These are phyloP conservation scores for Pantelozetes paolii DNA, from an alignment of 2,888 invertebrate genomes.

Conservation along the genomic window DNA sequence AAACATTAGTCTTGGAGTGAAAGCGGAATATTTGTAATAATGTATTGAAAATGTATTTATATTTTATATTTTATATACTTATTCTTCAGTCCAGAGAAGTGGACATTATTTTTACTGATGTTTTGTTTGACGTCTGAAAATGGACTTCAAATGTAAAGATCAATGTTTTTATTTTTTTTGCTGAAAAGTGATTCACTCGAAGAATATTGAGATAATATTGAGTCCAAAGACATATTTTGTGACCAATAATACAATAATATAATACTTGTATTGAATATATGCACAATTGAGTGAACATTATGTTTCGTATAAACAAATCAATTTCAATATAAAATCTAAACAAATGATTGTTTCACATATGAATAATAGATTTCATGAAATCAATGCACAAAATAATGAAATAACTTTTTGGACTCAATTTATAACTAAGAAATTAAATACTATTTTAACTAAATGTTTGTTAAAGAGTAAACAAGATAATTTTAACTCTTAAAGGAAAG, in stretches of 20 bases:
- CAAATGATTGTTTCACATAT: too few relatives aligned
- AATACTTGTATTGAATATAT: constrained; percentile 9
- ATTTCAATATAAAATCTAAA: neutral
- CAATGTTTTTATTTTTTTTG: constrained; percentile 16
- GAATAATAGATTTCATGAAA: too few relatives aligned
- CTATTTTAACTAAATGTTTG: too few relatives aligned
- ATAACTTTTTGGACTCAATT: too few relatives aligned
- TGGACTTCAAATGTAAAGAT: constrained; percentile 4
- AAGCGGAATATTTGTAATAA: constrained; percentile 32
- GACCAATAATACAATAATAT: neutral
- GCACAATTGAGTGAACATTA: neutral
- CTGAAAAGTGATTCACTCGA: neutral
- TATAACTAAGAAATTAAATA: too few relatives aligned
- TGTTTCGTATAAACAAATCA: neutral
- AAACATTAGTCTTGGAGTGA: constrained; percentile 33
- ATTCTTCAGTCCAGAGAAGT: neutral
- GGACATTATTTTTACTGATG: constrained; percentile 26
- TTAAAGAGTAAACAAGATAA: too few relatives aligned
- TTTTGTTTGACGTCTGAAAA: constrained; percentile 16
- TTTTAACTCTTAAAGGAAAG: too few relatives aligned
- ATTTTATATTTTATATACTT: constrained; percentile 9
- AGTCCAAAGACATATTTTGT: neutral
- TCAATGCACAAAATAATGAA: too few relatives aligned
- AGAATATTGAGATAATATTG: neutral
- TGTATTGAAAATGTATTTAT: constrained; percentile 31